Percentiles rank a stretch among this genome's conserved stretches.
Evolutionary conservation across 2,797 vertebrate species (phyloP).

Genomic region (Sebastes taczanowskii): DNA sequence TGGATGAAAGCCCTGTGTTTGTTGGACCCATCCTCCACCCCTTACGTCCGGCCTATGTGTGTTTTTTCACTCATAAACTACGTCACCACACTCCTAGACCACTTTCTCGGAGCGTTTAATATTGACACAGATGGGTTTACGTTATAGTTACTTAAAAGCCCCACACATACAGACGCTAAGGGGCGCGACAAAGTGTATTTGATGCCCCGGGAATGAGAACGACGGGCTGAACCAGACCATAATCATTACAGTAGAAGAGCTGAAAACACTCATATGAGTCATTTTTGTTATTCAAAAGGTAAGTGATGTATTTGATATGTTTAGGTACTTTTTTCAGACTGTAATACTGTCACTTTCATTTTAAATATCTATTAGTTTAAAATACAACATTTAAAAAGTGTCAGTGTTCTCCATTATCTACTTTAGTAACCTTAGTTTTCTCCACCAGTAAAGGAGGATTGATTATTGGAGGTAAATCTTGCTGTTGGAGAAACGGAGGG

Average conservation of each 20-base stretch:
- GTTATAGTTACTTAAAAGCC: no score
- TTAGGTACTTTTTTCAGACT: background rate
- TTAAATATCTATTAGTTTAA: background rate
- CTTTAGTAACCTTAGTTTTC: background rate
- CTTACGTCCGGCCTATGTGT: no score
- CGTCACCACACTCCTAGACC: no score
- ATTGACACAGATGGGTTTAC: no score
- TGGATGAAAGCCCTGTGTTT: no score
- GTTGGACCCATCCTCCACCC: no score
- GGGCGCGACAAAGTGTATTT: fast-evolving
- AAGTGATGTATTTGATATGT: background rate
- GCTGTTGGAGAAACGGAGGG: background rate
- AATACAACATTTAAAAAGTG: background rate
- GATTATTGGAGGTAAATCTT: conserved; percentile 8
- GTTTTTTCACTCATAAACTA: no score
- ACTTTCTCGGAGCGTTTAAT: no score
- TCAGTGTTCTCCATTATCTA: background rate
- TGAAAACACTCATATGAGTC: background rate
- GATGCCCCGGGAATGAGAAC: no score
- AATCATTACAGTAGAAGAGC: background rate
- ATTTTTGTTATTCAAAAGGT: background rate
- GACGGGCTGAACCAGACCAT: background rate
- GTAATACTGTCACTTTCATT: background rate
- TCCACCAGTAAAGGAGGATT: background rate
- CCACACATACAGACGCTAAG: background rate